phyloP scores from a whole-genome alignment of 2,797 vertebrate genomes.

The Alexandromys oeconomus region DNA sequence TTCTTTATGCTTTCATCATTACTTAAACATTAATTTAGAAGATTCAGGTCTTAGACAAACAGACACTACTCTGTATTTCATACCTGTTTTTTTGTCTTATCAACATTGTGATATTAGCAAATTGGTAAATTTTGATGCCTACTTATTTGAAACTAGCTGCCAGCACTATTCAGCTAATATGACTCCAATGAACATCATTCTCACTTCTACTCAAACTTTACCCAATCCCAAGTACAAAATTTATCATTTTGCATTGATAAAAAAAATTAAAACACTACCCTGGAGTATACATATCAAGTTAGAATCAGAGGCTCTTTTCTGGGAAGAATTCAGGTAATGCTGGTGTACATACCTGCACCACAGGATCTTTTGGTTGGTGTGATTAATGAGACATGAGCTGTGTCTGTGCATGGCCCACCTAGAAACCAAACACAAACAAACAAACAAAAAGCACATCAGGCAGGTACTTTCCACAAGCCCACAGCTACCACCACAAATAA shows the following conservation, averaged over 20 bases:
- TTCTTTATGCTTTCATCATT: background rate
- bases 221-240: constrained; percentile 43
- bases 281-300: background rate
- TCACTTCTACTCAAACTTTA: constrained; percentile 32
- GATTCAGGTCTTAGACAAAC: constrained; percentile 33
- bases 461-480: constrained; percentile 42
- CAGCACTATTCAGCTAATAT: background rate
- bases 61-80: constrained; percentile 12
- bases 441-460: constrained; percentile 82
- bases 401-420: constrained; percentile 96
- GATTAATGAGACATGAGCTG: constrained; percentile 93
- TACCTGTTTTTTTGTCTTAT: background rate
- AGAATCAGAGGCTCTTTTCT: constrained; percentile 37
- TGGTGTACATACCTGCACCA: constrained; percentile 92
- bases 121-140: background rate
- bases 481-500: constrained; percentile 2
- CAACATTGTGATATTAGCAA: constrained; percentile 13
- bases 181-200: constrained; percentile 15
- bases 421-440: constrained; percentile 76
- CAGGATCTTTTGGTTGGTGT: constrained; percentile 96
- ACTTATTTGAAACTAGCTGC: constrained; percentile 5
- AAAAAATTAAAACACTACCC: constrained; percentile 23
- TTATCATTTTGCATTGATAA: constrained; percentile 22
- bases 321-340: constrained; percentile 55
- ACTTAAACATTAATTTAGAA: constrained; percentile 31